Evolutionary conservation across 2,888 invertebrate species (phyloP).

Genomic region (Stegophylla sp.): DNA sequence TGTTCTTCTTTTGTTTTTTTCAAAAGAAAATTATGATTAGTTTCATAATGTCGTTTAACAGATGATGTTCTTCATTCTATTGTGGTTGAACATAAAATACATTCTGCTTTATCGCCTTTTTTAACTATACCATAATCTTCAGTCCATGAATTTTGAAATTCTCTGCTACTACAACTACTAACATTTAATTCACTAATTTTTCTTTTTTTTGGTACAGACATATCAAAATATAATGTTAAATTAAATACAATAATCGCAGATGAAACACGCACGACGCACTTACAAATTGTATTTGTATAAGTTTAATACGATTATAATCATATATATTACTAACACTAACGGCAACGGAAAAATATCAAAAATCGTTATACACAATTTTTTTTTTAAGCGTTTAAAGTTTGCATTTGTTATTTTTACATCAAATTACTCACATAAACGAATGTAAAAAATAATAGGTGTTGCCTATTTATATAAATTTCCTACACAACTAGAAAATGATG

Average conservation of each 20-base stretch:
- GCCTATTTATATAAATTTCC: too few relatives aligned
- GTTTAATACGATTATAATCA: too few relatives aligned
- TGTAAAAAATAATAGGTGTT: too few relatives aligned
- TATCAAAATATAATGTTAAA: background rate
- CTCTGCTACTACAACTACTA: background rate
- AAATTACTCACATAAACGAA: too few relatives aligned
- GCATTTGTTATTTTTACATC: too few relatives aligned
- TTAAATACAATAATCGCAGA: constrained; percentile 4
- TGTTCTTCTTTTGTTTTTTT: background rate
- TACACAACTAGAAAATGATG: too few relatives aligned
- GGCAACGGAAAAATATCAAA: too few relatives aligned
- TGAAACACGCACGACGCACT: constrained; percentile 1
- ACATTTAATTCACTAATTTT: background rate
- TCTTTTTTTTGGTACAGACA: constrained; percentile 3
- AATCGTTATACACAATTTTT: too few relatives aligned
- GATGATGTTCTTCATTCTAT: constrained; percentile 14
- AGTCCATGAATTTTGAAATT: constrained; percentile 18
- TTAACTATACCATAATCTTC: constrained; percentile 11
- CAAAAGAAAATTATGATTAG: constrained; percentile 17
- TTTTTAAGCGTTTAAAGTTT: too few relatives aligned
- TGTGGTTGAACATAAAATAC: constrained; percentile 20
- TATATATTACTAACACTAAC: too few relatives aligned
- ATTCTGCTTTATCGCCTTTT: constrained; percentile 11
- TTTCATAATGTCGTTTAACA: constrained; percentile 26
- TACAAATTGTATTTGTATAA: constrained; percentile 1